phyloP scores from a whole-genome alignment of 2,888 invertebrate species.

The Sarcophaga carnaria region DNA sequence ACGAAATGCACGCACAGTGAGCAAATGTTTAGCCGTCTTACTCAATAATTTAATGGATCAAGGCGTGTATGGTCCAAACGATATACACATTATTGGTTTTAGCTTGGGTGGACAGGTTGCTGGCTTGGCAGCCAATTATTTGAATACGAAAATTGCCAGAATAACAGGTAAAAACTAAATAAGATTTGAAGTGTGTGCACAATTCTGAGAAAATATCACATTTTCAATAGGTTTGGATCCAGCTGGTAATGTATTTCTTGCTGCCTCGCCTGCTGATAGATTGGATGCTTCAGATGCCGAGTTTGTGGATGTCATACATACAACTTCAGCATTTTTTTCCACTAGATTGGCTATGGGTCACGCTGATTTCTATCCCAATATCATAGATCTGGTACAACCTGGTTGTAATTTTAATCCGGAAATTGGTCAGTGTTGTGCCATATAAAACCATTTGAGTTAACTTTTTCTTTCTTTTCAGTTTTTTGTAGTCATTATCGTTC shows the following conservation, averaged over 20 bases:
- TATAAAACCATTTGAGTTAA: neutral
- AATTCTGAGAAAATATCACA: neutral
- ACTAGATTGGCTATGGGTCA: conserved; percentile 83
- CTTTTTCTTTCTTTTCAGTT: conserved; percentile 71
- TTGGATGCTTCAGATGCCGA: conserved; percentile 84
- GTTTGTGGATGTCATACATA: conserved; percentile 86
- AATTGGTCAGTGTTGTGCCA: conserved; percentile 64
- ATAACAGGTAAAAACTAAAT: conserved; percentile 82
- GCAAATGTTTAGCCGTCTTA: conserved; percentile 84
- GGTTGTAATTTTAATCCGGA: conserved; percentile 82
- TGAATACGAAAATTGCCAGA: conserved; percentile 82
- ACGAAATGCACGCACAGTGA: conserved; percentile 84
- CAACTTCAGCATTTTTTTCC: conserved; percentile 84
- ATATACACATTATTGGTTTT: conserved; percentile 85
- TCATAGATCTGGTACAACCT: conserved; percentile 83
- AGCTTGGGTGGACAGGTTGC: conserved; percentile 86
- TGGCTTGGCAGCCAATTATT: conserved; percentile 83
- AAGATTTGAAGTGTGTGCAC: too few species aligned
- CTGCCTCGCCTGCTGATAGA: conserved; percentile 81
- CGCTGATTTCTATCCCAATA: conserved; percentile 85
- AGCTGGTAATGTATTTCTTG: conserved; percentile 85
- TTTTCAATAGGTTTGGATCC: conserved; percentile 84
- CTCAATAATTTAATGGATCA: conserved; percentile 82
- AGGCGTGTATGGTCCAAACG: conserved; percentile 80
- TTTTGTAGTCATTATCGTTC: conserved; percentile 85